These are phyloP conservation scores for Trichogramma pretiosum DNA, from an alignment of 1,140 invertebrate genomes.

Conservation along the genomic window DNA sequence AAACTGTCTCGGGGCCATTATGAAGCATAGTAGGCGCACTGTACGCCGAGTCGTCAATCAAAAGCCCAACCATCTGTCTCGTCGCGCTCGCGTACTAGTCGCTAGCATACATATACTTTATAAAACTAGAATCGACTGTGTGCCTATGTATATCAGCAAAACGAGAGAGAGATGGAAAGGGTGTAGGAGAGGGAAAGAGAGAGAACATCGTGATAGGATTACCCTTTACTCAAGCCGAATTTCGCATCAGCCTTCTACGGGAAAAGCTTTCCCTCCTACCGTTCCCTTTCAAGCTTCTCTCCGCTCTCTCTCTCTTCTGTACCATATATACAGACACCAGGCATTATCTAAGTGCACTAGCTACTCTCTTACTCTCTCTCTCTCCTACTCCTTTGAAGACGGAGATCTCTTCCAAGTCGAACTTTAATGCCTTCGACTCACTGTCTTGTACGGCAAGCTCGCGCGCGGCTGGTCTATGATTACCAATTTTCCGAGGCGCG, in stretches of 20 bases:
- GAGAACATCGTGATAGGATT: constrained; percentile 41
- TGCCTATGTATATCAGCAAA: too few relatives aligned
- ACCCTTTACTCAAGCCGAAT: constrained; percentile 48
- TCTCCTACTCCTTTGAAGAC: constrained; percentile 35
- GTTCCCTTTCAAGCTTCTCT: constrained; percentile 19
- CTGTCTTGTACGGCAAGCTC: constrained; percentile 22
- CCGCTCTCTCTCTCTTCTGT: constrained; percentile 25
- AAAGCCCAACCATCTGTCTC: too few relatives aligned
- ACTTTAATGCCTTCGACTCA: constrained; percentile 43
- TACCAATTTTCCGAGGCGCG: constrained; percentile 49
- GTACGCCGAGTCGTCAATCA: too few relatives aligned
- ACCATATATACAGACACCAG: constrained; percentile 26
- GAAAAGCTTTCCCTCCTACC: constrained; percentile 29
- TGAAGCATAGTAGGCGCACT: too few relatives aligned
- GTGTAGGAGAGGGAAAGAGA: neutral
- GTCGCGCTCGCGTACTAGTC: neutral
- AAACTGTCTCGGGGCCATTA: too few relatives aligned
- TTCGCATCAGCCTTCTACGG: constrained; percentile 42
- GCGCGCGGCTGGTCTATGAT: constrained; percentile 45
- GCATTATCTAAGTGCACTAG: constrained; percentile 48
- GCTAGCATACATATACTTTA: neutral
- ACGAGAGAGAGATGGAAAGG: neutral
- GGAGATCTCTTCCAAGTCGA: constrained; percentile 34
- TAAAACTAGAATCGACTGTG: neutral
- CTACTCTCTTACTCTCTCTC: constrained; percentile 6